Conservation (phyloP, 2,797 vertebrate genomes). For the Myotis findleyi region DNA sequence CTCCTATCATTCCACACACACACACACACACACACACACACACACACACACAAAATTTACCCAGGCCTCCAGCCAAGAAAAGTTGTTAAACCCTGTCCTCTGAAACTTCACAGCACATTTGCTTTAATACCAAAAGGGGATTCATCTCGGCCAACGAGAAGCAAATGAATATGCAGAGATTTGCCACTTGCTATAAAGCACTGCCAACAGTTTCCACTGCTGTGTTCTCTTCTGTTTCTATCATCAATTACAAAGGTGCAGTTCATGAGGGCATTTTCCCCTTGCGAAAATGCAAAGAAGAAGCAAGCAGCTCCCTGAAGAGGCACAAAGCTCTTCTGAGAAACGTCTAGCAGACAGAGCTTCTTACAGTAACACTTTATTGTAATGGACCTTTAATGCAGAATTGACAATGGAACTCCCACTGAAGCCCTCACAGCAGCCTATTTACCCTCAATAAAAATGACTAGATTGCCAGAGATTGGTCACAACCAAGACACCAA, state of each 20-base stretch:
- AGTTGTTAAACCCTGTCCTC: conserved; percentile 75
- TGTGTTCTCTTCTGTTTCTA: conserved; percentile 81
- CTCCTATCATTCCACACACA: not conserved
- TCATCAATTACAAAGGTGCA: conserved; percentile 86
- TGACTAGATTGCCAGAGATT: conserved; percentile 77
- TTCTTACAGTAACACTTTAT: conserved; percentile 89
- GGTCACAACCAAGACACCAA: conserved; percentile 73
- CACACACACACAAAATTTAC: not conserved
- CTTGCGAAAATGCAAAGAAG: conserved; percentile 77
- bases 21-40: not conserved
- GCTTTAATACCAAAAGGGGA: conserved; percentile 78
- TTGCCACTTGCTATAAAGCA: conserved; percentile 78
- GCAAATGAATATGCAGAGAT: conserved; percentile 83
- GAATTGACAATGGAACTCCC: conserved; percentile 83
- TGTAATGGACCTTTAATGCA: conserved; percentile 87
- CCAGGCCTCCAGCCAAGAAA: conserved; percentile 75
- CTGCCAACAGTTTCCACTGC: conserved; percentile 78
- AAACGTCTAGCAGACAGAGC: conserved; percentile 84
- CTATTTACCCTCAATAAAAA: conserved; percentile 84
- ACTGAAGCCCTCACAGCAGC: conserved; percentile 74
- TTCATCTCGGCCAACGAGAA: conserved; percentile 80
- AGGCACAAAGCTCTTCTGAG: conserved; percentile 86
- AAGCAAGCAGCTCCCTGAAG: conserved; percentile 72
- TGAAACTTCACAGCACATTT: conserved; percentile 75
- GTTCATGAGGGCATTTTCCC: conserved; percentile 65